Evolutionary conservation across 2,888 invertebrate species (phyloP).

Genomic region (Crematogaster levior): DNA sequence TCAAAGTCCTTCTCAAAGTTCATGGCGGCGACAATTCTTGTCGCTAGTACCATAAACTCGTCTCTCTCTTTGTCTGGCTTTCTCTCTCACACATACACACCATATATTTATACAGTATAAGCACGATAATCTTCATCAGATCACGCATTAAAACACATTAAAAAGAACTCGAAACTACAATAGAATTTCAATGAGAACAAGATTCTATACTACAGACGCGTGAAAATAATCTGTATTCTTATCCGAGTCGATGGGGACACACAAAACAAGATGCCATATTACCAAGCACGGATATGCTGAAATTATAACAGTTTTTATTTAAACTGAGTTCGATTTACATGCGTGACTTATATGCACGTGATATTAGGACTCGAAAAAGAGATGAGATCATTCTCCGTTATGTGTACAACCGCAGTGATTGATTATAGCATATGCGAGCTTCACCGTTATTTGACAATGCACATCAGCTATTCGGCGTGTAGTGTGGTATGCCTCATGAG

Average conservation of each 20-base stretch:
- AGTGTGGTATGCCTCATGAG: constrained; percentile 40
- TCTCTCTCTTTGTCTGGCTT: background rate
- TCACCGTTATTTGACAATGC: constrained; percentile 49
- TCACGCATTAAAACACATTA: background rate
- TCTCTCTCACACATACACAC: background rate
- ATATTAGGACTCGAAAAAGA: background rate
- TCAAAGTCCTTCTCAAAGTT: constrained; percentile 59
- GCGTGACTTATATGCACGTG: background rate
- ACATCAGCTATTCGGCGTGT: constrained; percentile 6
- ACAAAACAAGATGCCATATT: background rate
- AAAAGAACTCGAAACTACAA: background rate
- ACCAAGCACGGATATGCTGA: background rate
- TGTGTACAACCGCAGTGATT: background rate
- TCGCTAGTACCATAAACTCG: constrained; percentile 25
- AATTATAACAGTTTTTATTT: background rate
- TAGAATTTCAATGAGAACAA: background rate
- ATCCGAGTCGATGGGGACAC: background rate
- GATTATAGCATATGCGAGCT: constrained; percentile 16
- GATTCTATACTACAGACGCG: background rate
- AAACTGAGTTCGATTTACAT: background rate
- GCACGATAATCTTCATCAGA: background rate
- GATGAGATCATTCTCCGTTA: background rate
- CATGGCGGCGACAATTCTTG: constrained; percentile 50
- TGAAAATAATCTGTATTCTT: background rate
- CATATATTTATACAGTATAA: background rate